Conservation (phyloP, 2,888 invertebrate species). For the Malacosoma neustria region DNA sequence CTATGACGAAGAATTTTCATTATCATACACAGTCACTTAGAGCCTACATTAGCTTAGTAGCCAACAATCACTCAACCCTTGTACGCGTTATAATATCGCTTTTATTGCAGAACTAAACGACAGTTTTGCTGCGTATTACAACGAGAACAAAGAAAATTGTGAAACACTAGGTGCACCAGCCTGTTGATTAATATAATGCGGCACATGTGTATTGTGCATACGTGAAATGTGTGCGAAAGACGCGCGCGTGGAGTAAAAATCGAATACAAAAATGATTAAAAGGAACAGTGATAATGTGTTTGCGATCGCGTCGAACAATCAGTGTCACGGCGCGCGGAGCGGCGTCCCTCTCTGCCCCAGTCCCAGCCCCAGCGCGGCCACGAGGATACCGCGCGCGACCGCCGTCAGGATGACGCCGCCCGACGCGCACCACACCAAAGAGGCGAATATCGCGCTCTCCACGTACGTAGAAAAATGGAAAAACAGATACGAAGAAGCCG, state of each 20-base stretch:
- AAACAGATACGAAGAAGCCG: conserved; percentile 81
- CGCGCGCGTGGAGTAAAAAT: conserved; percentile 60
- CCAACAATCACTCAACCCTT: conserved; percentile 44
- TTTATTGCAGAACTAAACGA: background rate
- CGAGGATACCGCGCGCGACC: conserved; percentile 69
- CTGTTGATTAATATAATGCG: conserved; percentile 44
- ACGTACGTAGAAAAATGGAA: conserved; percentile 78
- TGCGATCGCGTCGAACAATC: conserved; percentile 72
- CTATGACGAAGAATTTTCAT: conserved; percentile 68
- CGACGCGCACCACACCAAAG: conserved; percentile 64
- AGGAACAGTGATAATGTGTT: conserved; percentile 72
- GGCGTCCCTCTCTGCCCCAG: conserved; percentile 60
- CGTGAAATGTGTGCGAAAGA: conserved; percentile 53
- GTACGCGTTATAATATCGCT: background rate
- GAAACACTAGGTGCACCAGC: conserved; percentile 53
- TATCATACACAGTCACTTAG: conserved; percentile 58
- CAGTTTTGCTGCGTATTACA: conserved; percentile 6
- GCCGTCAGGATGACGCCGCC: conserved; percentile 68
- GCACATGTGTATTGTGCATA: conserved; percentile 54
- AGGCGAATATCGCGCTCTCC: conserved; percentile 63
- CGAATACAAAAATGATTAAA: conserved; percentile 72
- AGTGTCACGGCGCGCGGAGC: conserved; percentile 63
- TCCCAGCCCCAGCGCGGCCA: conserved; percentile 47
- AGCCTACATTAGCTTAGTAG: conserved; percentile 50
- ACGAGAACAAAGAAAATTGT: conserved; percentile 59